These are phyloP conservation scores for Limnothrissa miodon DNA, from an alignment of 2,113 vertebrate species.

Conservation along the genomic window DNA sequence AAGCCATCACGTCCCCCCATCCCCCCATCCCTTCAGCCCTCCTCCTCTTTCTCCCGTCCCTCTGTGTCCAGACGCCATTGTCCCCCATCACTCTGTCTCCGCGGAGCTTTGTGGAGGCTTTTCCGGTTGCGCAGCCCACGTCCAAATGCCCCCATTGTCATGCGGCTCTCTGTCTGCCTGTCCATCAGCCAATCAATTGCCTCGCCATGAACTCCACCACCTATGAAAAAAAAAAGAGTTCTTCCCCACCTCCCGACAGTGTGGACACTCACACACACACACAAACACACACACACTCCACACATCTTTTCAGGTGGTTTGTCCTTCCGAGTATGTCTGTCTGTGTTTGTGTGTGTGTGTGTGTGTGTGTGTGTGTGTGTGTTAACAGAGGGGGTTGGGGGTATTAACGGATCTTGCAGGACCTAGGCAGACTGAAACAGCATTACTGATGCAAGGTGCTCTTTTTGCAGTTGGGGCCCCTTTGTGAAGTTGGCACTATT, in stretches of 20 bases:
- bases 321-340: background rate
- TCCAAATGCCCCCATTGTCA: slow-evolving; percentile 46
- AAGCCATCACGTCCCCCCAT: slow-evolving; percentile 24
- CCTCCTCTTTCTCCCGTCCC: slow-evolving; percentile 33
- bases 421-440: background rate
- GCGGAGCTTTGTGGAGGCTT: slow-evolving; percentile 47
- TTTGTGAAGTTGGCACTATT: background rate
- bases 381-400: background rate
- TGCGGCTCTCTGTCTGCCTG: slow-evolving; percentile 24
- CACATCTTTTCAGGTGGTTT: background rate
- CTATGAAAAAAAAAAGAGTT: background rate
- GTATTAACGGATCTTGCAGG: background rate
- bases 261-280: background rate
- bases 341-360: background rate
- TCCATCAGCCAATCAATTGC: background rate
- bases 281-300: background rate
- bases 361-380: background rate
- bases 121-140: slow-evolving; percentile 46
- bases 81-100: slow-evolving; percentile 43
- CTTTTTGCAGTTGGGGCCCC: background rate
- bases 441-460: background rate
- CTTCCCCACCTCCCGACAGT: background rate
- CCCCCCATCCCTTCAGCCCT: slow-evolving; percentile 6
- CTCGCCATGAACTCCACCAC: background rate
- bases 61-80: slow-evolving; percentile 44